A percentile compares a stretch with the other conserved stretches of the same genome.
Conservation (phyloP, 2,113 vertebrate species). For the Tauraco erythrolophus region DNA sequence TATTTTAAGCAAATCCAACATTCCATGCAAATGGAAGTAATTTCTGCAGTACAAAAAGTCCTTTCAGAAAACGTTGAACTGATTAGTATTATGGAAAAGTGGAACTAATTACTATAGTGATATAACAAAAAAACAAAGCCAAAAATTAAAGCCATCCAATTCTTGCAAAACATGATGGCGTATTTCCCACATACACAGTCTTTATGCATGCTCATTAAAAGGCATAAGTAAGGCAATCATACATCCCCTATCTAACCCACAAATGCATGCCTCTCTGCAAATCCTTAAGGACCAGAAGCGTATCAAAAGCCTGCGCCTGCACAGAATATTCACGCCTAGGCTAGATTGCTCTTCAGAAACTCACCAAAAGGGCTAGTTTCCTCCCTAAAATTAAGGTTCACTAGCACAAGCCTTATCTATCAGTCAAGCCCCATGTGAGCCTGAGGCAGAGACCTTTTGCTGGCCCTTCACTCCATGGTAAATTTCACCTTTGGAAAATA, state of each 20-base stretch:
- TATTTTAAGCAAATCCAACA: neutral
- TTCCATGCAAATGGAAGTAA: slow-evolving; percentile 14
- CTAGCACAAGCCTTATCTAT: neutral
- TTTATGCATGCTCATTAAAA: neutral
- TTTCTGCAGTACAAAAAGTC: slow-evolving; percentile 20
- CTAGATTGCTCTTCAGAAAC: neutral
- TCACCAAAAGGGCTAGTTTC: neutral
- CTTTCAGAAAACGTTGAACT: slow-evolving; percentile 24
- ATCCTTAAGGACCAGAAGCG: neutral
- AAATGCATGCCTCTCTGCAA: neutral
- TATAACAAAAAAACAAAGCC: neutral
- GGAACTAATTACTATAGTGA: slow-evolving; percentile 10
- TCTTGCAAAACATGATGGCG: neutral
- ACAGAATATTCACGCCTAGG: neutral
- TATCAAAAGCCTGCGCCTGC: neutral
- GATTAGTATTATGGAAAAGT: slow-evolving; percentile 11
- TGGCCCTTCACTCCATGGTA: slow-evolving; percentile 11
- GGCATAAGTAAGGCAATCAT: neutral
- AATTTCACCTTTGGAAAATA: slow-evolving; percentile 38
- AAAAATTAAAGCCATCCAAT: neutral
- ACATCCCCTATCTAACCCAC: neutral
- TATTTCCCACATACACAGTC: neutral
- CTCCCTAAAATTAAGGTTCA: neutral
- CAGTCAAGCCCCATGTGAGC: neutral
- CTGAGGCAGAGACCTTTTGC: neutral